Evolutionary conservation across 2,888 invertebrate genomes (phyloP).

Genomic region (Aphidius colemani): DNA sequence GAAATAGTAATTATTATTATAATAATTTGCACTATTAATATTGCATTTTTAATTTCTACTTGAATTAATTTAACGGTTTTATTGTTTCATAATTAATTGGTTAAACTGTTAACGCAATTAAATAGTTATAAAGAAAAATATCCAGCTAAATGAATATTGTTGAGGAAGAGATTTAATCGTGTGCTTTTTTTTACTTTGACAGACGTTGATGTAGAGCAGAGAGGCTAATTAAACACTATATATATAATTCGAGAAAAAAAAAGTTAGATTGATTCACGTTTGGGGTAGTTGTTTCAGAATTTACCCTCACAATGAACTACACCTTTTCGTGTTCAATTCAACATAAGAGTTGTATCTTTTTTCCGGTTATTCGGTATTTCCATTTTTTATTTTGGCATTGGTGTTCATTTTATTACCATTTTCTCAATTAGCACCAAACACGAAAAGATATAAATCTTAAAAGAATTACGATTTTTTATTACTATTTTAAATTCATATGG

Average conservation of each 20-base stretch:
- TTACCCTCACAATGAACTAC: not conserved
- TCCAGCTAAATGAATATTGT: not conserved
- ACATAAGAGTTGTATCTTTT: not conserved
- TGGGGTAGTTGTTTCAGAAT: slow-evolving; percentile 1
- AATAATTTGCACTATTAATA: not conserved
- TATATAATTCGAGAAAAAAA: not conserved
- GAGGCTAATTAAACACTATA: slow-evolving; percentile 24
- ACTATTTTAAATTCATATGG: too few species aligned
- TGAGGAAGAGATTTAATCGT: not conserved
- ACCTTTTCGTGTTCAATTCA: not conserved
- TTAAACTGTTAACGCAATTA: slow-evolving; percentile 1
- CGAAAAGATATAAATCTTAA: too few species aligned
- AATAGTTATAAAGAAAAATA: not conserved
- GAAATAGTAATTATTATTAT: not conserved
- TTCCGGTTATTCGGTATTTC: not conserved
- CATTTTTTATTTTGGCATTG: not conserved
- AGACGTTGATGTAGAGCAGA: slow-evolving; percentile 1
- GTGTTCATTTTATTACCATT: not conserved
- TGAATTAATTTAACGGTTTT: too few species aligned
- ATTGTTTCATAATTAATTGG: slow-evolving; percentile 3
- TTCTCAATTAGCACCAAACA: not conserved
- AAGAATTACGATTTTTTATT: too few species aligned
- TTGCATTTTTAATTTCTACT: not conserved
- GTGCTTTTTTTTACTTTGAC: slow-evolving; percentile 1
- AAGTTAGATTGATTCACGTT: slow-evolving; percentile 28